phyloP scores from a whole-genome alignment of 2,888 invertebrate species.

The Tanypteryx hageni region DNA sequence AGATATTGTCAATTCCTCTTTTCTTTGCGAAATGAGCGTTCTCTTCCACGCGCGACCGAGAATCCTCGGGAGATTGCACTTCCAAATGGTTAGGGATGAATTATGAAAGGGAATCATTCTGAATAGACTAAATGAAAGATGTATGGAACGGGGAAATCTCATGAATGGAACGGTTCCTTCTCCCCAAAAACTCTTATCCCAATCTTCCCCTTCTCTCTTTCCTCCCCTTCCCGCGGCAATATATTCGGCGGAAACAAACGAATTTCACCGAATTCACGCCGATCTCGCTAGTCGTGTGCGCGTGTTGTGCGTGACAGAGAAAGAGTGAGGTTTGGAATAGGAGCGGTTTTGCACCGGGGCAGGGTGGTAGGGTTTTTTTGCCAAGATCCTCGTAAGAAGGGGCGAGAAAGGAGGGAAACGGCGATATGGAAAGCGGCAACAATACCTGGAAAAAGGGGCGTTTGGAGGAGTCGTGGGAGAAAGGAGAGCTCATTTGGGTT shows the following conservation, averaged over 20 bases:
- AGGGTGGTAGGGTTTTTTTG: background rate
- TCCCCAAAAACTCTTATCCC: background rate
- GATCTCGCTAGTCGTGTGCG: background rate
- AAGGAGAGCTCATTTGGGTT: too few relatives aligned
- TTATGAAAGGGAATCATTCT: background rate
- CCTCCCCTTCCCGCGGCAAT: background rate
- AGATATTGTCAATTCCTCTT: too few relatives aligned
- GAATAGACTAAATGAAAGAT: constrained; percentile 15
- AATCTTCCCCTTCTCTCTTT: background rate
- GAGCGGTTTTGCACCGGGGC: background rate
- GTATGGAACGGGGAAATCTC: background rate
- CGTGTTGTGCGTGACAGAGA: background rate
- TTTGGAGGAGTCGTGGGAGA: background rate
- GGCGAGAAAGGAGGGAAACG: background rate
- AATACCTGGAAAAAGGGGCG: too few relatives aligned
- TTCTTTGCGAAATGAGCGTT: too few relatives aligned
- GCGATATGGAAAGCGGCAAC: background rate
- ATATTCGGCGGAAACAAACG: background rate
- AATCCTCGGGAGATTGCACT: too few relatives aligned
- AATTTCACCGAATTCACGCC: constrained; percentile 8
- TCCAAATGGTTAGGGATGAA: too few relatives aligned
- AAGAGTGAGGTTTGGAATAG: background rate
- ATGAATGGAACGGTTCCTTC: background rate
- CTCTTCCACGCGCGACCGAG: too few relatives aligned
- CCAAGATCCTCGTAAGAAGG: background rate